A percentile compares a stretch with the other conserved stretches of the same genome.
These are phyloP conservation scores for Actinia equina DNA, from an alignment of 64 coral and sea anemone genomes.

Conservation along the genomic window DNA sequence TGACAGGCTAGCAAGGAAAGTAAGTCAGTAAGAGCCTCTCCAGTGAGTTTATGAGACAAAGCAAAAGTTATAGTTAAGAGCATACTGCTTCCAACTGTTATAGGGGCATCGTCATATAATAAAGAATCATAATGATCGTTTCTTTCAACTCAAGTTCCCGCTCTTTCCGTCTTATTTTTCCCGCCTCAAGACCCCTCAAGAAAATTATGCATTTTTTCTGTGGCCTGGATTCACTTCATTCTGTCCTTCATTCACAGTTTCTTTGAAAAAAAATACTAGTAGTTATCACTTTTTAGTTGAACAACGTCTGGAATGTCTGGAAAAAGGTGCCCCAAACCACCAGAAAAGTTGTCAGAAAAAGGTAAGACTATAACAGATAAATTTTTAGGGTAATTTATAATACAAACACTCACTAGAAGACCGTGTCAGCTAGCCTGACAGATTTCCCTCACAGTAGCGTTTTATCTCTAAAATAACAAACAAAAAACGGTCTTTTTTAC, in stretches of 20 bases:
- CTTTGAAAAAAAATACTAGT: too few species aligned
- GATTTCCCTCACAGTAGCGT: neutral
- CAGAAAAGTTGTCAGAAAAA: conserved; percentile 19
- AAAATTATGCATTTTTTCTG: too few species aligned
- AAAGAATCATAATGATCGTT: conserved; percentile 14
- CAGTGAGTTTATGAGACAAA: conserved; percentile 22
- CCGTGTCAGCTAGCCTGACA: neutral
- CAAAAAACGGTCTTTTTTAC: neutral
- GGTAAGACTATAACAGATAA: conserved; percentile 15
- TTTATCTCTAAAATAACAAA: neutral
- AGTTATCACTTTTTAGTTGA: neutral
- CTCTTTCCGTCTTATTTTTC: neutral
- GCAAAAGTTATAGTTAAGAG: conserved; percentile 28
- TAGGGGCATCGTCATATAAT: conserved; percentile 19
- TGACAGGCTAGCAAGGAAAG: conserved; percentile 26
- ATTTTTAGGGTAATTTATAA: conserved; percentile 1
- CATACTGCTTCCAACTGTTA: conserved; percentile 25
- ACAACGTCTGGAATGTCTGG: neutral
- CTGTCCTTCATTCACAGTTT: too few species aligned
- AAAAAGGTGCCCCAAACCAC: neutral
- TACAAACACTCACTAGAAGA: too few species aligned
- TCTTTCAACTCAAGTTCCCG: conserved; percentile 12
- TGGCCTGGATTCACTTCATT: too few species aligned
- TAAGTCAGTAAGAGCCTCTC: conserved; percentile 27
- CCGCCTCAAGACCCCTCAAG: too few species aligned